These are phyloP conservation scores for Lordiphosa clarofinis DNA, from an alignment of 1,140 invertebrate genomes.

Conservation along the genomic window DNA sequence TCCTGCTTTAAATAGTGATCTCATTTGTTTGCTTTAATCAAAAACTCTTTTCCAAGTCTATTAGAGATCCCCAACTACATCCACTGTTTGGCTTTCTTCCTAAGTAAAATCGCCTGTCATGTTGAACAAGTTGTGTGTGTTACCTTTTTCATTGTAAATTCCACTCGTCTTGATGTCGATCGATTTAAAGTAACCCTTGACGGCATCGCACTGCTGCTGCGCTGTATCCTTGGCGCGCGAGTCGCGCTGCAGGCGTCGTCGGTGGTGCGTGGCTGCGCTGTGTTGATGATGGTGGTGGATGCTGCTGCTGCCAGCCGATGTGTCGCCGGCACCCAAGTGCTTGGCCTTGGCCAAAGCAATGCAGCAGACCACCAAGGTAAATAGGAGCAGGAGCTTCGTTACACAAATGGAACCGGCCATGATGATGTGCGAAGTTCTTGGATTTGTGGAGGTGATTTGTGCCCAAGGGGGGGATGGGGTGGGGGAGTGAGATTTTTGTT, in stretches of 20 bases:
- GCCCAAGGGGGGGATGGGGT: no score
- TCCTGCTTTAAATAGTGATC: no score
- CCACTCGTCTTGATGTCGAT: slow-evolving; percentile 72
- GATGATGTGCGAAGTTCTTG: slow-evolving; percentile 1
- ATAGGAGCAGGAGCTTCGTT: slow-evolving; percentile 30
- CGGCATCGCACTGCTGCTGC: slow-evolving; percentile 61
- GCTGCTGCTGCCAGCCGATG: slow-evolving; percentile 19
- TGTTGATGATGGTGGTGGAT: slow-evolving; percentile 55
- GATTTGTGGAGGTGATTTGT: neutral
- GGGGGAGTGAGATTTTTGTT: neutral
- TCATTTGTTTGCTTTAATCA: no score
- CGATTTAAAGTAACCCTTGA: slow-evolving; percentile 69
- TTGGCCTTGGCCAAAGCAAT: slow-evolving; percentile 37
- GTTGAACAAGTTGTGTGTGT: neutral
- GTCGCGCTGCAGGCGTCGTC: slow-evolving; percentile 69
- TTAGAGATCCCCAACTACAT: no score
- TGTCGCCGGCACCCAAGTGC: slow-evolving; percentile 42
- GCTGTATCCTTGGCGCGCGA: slow-evolving; percentile 63
- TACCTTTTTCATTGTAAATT: slow-evolving; percentile 70
- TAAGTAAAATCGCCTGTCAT: neutral
- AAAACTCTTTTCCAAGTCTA: no score
- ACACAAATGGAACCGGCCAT: slow-evolving; percentile 30
- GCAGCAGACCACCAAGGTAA: slow-evolving; percentile 50
- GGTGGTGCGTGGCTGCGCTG: slow-evolving; percentile 58
- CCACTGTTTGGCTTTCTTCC: no score